These are phyloP conservation scores for Sarcophaga caerulescens DNA, from an alignment of 2,888 invertebrate species.

Conservation along the genomic window DNA sequence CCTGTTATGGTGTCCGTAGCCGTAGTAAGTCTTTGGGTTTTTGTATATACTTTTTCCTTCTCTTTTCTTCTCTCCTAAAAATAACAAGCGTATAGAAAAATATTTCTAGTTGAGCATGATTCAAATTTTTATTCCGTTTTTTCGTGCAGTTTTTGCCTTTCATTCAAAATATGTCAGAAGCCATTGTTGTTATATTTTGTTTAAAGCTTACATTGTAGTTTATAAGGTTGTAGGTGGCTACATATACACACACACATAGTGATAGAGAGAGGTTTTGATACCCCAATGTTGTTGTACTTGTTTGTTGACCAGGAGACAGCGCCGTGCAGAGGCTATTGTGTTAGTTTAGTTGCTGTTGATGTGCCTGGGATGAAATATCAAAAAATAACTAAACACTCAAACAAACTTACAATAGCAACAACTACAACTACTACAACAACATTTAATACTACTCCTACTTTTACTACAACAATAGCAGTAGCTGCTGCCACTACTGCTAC, in stretches of 20 bases:
- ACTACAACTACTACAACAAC: slow-evolving; percentile 25
- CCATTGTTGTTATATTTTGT: slow-evolving; percentile 65
- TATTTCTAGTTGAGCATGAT: slow-evolving; percentile 52
- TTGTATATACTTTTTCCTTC: slow-evolving; percentile 33
- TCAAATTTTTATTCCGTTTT: too few species aligned
- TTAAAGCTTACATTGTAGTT: slow-evolving; percentile 59
- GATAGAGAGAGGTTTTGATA: background rate
- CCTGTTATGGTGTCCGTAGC: slow-evolving; percentile 18
- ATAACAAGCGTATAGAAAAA: slow-evolving; percentile 66
- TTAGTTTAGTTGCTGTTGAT: slow-evolving; percentile 68
- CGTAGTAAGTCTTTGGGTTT: slow-evolving; percentile 27
- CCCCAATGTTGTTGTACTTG: slow-evolving; percentile 10
- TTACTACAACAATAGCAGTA: slow-evolving; percentile 10
- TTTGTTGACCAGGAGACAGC: slow-evolving; percentile 62
- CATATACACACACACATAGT: too few species aligned
- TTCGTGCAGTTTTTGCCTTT: slow-evolving; percentile 27
- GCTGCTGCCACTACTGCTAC: slow-evolving; percentile 24
- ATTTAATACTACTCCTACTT: slow-evolving; percentile 16
- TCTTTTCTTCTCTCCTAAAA: slow-evolving; percentile 49
- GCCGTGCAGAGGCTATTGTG: slow-evolving; percentile 48
- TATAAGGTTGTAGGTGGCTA: slow-evolving; percentile 33
- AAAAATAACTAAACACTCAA: slow-evolving; percentile 62
- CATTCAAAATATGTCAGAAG: slow-evolving; percentile 66
- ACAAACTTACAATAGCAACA: slow-evolving; percentile 34
- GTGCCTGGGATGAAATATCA: slow-evolving; percentile 66